Conservation (phyloP, 2,888 invertebrate species). For the Hydraecia micacea region DNA sequence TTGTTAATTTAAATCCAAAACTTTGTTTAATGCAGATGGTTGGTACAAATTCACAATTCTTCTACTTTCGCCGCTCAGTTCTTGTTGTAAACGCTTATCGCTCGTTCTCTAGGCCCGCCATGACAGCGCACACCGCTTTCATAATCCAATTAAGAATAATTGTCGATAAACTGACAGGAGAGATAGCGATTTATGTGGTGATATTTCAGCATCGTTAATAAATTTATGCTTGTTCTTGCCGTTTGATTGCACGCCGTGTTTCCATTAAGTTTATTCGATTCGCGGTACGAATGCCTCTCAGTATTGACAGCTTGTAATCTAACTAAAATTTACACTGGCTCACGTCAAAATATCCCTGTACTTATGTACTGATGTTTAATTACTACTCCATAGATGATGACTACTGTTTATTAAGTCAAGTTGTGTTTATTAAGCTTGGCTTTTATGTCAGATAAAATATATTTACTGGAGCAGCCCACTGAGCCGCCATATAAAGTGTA, state of each 20-base stretch:
- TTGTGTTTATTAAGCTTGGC: constrained; percentile 32
- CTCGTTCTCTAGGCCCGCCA: constrained; percentile 65
- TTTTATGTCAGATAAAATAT: constrained; percentile 35
- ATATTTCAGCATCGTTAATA: constrained; percentile 90
- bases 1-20: neutral
- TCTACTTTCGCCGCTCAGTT: neutral
- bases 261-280: constrained; percentile 86
- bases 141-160: constrained; percentile 91
- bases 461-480: constrained; percentile 22
- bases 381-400: constrained; percentile 45
- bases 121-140: constrained; percentile 84
- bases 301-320: constrained; percentile 84
- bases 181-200: constrained; percentile 89
- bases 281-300: constrained; percentile 76
- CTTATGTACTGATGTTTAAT: constrained; percentile 59
- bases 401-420: constrained; percentile 45
- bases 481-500: neutral
- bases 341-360: constrained; percentile 70
- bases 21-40: neutral
- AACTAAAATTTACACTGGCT: constrained; percentile 76
- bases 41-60: neutral
- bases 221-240: constrained; percentile 90
- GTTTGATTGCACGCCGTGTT: constrained; percentile 87
- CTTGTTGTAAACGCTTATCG: constrained; percentile 54
- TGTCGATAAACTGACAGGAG: constrained; percentile 89